Conservation (phyloP, 2,888 invertebrate genomes). For the Hyposoter didymator region DNA sequence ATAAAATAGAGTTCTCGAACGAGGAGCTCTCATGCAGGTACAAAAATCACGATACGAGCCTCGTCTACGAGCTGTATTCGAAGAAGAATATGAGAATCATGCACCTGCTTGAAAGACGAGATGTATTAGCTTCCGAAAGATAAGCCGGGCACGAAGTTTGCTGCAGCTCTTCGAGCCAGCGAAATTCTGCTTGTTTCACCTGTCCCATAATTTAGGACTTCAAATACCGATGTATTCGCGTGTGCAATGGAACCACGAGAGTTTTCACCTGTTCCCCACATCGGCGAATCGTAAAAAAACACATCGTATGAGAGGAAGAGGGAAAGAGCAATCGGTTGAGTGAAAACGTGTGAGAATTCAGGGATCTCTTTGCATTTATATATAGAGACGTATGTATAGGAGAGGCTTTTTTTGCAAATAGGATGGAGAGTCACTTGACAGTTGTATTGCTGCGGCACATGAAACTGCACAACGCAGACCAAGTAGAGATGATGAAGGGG, state of each 20-base stretch:
- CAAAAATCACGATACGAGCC: constrained; percentile 13
- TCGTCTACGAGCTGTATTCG: constrained; percentile 1
- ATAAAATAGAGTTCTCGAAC: not conserved
- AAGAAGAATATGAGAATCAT: constrained; percentile 12
- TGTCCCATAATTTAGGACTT: constrained; percentile 37
- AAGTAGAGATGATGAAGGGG: constrained; percentile 52
- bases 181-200: constrained; percentile 49
- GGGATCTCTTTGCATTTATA: not conserved
- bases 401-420: constrained; percentile 46
- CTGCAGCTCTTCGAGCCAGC: not conserved
- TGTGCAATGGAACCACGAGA: constrained; percentile 9
- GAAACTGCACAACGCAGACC: constrained; percentile 28
- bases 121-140: not conserved
- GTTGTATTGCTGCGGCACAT: constrained; percentile 21
- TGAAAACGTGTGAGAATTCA: constrained; percentile 6
- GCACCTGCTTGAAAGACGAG: constrained; percentile 27
- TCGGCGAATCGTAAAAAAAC: constrained; percentile 18
- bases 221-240: not conserved
- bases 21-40: not conserved
- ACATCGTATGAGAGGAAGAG: not conserved
- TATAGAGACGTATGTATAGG: constrained; percentile 8
- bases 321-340: constrained; percentile 12
- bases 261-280: constrained; percentile 57
- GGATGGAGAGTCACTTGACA: constrained; percentile 14
- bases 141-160: constrained; percentile 1